Base-by-base conservation (phyloP, 2,797 vertebrate species). In the Pseudopleuronectes americanus region DNA sequence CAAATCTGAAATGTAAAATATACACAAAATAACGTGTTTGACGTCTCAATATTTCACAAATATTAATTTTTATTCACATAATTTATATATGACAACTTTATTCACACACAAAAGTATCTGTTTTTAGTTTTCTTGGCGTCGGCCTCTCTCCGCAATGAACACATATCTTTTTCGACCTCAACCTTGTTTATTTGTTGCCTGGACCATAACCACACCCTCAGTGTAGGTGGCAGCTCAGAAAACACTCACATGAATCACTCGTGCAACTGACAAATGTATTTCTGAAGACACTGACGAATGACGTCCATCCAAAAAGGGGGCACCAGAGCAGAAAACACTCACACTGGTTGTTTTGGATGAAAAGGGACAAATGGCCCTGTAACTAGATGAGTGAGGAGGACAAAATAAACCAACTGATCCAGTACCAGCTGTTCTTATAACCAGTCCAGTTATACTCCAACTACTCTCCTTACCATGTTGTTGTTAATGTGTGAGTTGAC, bases 181-280 rank as follows among this genome's bases (percentile, higher is more conserved):
- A 41, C 38, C 38, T 14, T 3, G 13, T 38, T 38, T 31, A 13
- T 38, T 28, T 31, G 26, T 19, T 55, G 24, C 14, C 28, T 17
- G 8, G 26, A 28, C 53, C 19, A 13, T 33, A 13, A 31, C 54
- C 28, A 36, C 4, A 21, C 54, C 9, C 26, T 26, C 14, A 24
- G 16, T 6, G 19, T 19, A 21, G 24, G 52, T 28, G 55, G n/a
- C 31, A 21, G 31, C n/a, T 57, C 54, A 33, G 54, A 31, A 56
- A 33, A 56, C 54, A n/a, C 52, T 28, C 19, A 6, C 54, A 56
- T 56, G 31, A 56, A 33, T 56, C 28, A 36, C 54, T 56, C 33
- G 17, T 10, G 17, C 6, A 33, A 56, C 17, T 56, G 54, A 33
- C 54, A 31, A 7, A 31, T 33, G 31, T 10, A 57, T 57, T 57